Base-by-base conservation (phyloP, 1,140 invertebrate genomes). In the Calosoma granatense region DNA sequence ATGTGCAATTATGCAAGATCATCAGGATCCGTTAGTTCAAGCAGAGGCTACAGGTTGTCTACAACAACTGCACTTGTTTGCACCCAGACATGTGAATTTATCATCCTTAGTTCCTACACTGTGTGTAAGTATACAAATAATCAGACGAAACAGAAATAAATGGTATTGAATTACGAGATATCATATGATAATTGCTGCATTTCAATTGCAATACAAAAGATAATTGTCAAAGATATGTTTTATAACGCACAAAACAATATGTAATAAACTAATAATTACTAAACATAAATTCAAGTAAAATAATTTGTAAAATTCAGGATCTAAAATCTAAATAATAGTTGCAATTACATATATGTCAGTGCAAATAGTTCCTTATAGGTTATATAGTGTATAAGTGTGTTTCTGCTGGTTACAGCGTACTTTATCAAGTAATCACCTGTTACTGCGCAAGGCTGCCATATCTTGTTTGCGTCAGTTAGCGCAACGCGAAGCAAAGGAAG, bases 1-100 rank as follows among this genome's bases (percentile, higher is more conserved):
- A 20, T 98, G 94, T 76, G 90, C 90, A 0, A 87, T 98, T 36
- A 88, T 99, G 81, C 88, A 94, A 69, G 88, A 92, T 67, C 91
- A 96, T 70, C 80, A 85, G 55, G 89, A 93, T 74, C 86, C 87
- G 1, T 75, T 94, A 15, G 93, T 98, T 1, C 90, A 97, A 74
- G 91, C 94, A 0, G 96, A 98, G 74, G 94, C 96, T 6, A 92
- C 94, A 11, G 86, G 89, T 21, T 98, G 95, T 70, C 80, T 98
- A 36, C 97, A 99, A 70, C 94, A 99, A 67, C 77, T 99, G 54
- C 97, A 99, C 77, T 79, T 99, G 70, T 99, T 99, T 77, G 94
- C 94, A 59, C 94, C 94, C 0, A 79, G 87, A 63, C 92, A 96
- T 70, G 88, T 98, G 51, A 95, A 98, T 74, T 76, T 98, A 57